Conservation (phyloP, 2,797 vertebrate species). For the Myotis vivesi region DNA sequence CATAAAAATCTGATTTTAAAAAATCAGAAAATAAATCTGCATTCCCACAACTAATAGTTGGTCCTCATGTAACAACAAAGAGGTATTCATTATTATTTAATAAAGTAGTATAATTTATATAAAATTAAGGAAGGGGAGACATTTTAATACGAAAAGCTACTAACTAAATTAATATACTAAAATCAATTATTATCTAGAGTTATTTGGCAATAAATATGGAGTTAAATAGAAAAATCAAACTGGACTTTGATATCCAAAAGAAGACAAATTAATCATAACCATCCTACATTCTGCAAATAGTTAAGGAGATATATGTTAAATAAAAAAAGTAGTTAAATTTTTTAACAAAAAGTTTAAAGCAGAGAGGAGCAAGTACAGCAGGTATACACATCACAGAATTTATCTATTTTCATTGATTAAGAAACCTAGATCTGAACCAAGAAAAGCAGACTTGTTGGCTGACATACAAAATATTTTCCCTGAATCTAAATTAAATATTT, state of each 20-base stretch:
- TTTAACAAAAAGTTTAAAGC: background rate
- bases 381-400: background rate
- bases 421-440: background rate
- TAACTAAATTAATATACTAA: background rate
- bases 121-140: background rate
- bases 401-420: background rate
- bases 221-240: background rate
- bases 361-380: background rate
- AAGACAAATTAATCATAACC: background rate
- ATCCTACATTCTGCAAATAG: background rate
- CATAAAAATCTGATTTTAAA: background rate
- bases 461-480: background rate
- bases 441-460: background rate
- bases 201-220: background rate
- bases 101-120: background rate
- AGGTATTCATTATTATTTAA: background rate
- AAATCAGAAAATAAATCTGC: conserved; percentile 13
- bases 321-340: background rate
- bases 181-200: background rate
- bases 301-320: background rate
- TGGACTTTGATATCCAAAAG: background rate
- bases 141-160: background rate
- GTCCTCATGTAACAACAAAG: background rate
- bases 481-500: background rate
- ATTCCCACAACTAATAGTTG: background rate